These are phyloP conservation scores for Percopsis omiscomaycus DNA, from an alignment of 2,797 vertebrate genomes.

Conservation along the genomic window DNA sequence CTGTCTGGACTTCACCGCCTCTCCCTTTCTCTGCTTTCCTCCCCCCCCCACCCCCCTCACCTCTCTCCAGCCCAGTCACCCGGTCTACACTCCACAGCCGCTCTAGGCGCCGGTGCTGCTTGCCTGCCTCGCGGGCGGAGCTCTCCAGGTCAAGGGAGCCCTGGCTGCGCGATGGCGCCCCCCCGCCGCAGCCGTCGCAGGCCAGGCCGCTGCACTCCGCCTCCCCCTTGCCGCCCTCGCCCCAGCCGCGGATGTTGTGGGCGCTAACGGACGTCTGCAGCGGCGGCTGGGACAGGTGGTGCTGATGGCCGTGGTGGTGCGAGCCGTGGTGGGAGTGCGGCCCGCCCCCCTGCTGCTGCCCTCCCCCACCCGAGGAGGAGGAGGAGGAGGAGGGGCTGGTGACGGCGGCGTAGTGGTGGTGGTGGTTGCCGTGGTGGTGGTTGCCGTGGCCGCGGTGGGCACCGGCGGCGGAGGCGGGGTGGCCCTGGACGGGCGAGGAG, in stretches of 20 bases:
- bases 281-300: constrained; percentile 78
- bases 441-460: constrained; percentile 69
- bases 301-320: constrained; percentile 68
- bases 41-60: constrained; percentile 77
- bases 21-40: constrained; percentile 60
- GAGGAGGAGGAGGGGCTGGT: constrained; percentile 47
- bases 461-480: constrained; percentile 47
- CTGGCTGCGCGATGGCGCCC: constrained; percentile 78
- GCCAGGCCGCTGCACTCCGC: constrained; percentile 76
- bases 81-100: constrained; percentile 92
- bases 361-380: constrained; percentile 22
- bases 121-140: constrained; percentile 79
- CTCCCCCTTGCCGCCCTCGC: constrained; percentile 70
- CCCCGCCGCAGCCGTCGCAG: constrained; percentile 71
- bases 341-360: constrained; percentile 16
- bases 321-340: constrained; percentile 66
- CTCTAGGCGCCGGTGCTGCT: constrained; percentile 86
- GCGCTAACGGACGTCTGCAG: constrained; percentile 83
- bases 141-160: constrained; percentile 89
- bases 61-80: constrained; percentile 85
- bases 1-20: constrained; percentile 51
- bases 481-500: constrained; percentile 74
- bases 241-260: constrained; percentile 84
- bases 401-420: constrained; percentile 41
- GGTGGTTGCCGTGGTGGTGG: constrained; percentile 65